Evolutionary conservation across 2,888 invertebrate species (phyloP).

Genomic region (Liodrosophila aerea): DNA sequence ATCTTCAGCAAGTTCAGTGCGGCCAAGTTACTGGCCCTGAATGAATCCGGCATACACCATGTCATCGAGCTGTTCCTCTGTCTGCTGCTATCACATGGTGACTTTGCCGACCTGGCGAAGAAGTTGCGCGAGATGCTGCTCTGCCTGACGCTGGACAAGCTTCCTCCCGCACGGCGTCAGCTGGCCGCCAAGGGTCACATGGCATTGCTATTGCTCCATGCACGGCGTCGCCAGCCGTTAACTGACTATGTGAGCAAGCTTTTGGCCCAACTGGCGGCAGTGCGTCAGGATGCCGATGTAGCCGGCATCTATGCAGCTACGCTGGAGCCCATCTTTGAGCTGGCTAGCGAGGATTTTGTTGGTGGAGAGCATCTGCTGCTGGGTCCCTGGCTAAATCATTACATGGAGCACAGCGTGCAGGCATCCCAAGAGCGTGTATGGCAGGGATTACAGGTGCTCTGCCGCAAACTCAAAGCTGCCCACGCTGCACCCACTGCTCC

Average conservation of each 20-base stretch:
- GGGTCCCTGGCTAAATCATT: slow-evolving; percentile 80
- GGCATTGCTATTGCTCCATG: slow-evolving; percentile 80
- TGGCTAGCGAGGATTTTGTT: slow-evolving; percentile 67
- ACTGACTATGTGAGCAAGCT: slow-evolving; percentile 79
- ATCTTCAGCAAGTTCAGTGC: slow-evolving; percentile 85
- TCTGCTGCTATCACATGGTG: slow-evolving; percentile 70
- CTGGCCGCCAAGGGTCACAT: slow-evolving; percentile 81
- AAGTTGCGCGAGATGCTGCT: slow-evolving; percentile 81
- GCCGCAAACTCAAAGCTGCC: slow-evolving; percentile 36
- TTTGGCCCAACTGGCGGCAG: slow-evolving; percentile 68
- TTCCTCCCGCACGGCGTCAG: slow-evolving; percentile 75
- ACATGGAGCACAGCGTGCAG: slow-evolving; percentile 74
- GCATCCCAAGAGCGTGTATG: slow-evolving; percentile 80
- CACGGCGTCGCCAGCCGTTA: slow-evolving; percentile 78
- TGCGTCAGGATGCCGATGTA: slow-evolving; percentile 75
- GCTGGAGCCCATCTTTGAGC: slow-evolving; percentile 73
- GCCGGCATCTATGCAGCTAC: slow-evolving; percentile 73
- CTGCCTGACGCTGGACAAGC: slow-evolving; percentile 79
- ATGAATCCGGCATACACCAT: slow-evolving; percentile 84
- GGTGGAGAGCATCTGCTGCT: slow-evolving; percentile 79
- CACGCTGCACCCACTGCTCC: slow-evolving; percentile 1
- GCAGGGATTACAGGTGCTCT: slow-evolving; percentile 77
- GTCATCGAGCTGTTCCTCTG: slow-evolving; percentile 82
- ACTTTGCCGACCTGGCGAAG: slow-evolving; percentile 73
- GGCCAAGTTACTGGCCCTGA: slow-evolving; percentile 84